Evolutionary conservation across 2,888 invertebrate species (phyloP), one percentile per base, ranked within the genome.

Genomic region (Abrostola tripartita): DNA sequence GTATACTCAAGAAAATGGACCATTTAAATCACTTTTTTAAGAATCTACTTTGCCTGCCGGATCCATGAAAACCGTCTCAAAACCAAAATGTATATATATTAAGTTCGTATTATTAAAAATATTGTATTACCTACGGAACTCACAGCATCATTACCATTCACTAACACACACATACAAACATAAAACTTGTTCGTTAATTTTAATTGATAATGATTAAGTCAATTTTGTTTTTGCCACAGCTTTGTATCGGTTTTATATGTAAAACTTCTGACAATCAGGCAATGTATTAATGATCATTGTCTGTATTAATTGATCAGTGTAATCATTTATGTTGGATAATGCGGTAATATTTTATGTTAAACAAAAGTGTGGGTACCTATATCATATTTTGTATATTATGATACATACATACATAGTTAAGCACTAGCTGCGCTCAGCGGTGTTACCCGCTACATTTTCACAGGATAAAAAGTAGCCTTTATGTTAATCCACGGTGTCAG

Each of bases 121-220:
- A 53, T 41, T 41, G 14, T n/a, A 2, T 4, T 11, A 2, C 12
- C 10, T 66, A 51, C 50, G 62, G 56, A 67, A 54, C 51, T 37
- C 7, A 11, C 42, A 10, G 8, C n/a, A 7, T 35, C 40, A 44
- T 44, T 5, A 47, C 40, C 41, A 5, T 67, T 68, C 62, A 62
- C 38, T 62, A 10, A 14, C 52, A 40, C 58, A 49, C 73, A 70
- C 74, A 68, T 71, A 52, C 24, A 24, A 24, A 24, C 24, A 24
- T 24, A 4, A 24, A 24, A 24, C 75, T 68, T 78, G 72, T 78
- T 69, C 61, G 57, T 71, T 11, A 14, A 47, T 24, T 12, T 74
- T 88, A 84, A 83, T 84, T 82, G 81, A 79, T 82, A 74, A 63
- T 83, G 79, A 85, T 86, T 83, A 81, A 81, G 78, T 81, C 74